A percentile compares a stretch with the other conserved stretches of the same genome.
These are phyloP conservation scores for Myotis pilosus DNA, from an alignment of 2,797 vertebrate genomes.

Conservation along the genomic window DNA sequence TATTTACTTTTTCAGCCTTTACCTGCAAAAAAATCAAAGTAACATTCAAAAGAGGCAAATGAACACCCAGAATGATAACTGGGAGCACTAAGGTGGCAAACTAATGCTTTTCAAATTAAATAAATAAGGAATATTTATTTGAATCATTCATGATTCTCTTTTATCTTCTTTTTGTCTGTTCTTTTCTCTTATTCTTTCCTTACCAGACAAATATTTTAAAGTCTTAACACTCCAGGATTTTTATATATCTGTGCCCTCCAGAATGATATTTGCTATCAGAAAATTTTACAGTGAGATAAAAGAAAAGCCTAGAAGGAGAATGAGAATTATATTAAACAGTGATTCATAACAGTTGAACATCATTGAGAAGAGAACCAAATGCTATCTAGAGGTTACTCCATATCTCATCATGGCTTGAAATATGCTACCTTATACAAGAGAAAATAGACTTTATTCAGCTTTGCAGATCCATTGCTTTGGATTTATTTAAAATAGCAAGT, in stretches of 20 bases:
- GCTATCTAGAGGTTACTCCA: conserved; percentile 35
- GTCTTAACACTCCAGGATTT: not conserved
- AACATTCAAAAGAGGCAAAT: not conserved
- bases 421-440: not conserved
- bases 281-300: conserved; percentile 58
- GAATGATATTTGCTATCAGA: conserved; percentile 63
- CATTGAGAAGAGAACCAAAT: conserved; percentile 37
- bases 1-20: conserved; percentile 15
- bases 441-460: conserved; percentile 48
- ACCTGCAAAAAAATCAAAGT: conserved; percentile 37
- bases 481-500: conserved; percentile 61
- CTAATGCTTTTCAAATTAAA: not conserved
- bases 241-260: conserved; percentile 36
- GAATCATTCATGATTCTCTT: not conserved
- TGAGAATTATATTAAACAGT: conserved; percentile 59
- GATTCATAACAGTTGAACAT: conserved; percentile 53
- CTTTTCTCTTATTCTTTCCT: conserved; percentile 4
- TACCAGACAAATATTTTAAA: conserved; percentile 32
- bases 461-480: conserved; percentile 27
- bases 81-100: not conserved
- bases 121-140: not conserved
- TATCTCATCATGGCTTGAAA: conserved; percentile 65
- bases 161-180: not conserved
- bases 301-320: conserved; percentile 61
- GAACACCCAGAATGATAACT: not conserved